Evolutionary conservation across 2,113 vertebrate genomes (phyloP).

Genomic region (Ammodramus savannarum): DNA sequence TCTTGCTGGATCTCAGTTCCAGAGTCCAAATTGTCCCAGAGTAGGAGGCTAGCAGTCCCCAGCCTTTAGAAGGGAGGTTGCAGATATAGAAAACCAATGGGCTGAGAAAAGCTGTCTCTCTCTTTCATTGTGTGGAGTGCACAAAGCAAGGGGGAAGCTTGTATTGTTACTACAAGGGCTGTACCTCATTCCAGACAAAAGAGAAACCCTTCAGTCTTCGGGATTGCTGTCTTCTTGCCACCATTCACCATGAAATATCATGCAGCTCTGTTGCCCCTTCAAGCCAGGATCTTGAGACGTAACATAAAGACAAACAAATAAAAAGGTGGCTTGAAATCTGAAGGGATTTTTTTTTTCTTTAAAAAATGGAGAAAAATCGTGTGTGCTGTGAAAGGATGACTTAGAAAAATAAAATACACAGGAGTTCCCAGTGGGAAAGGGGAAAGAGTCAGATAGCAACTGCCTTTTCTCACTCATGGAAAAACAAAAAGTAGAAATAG

Average conservation of each 20-base stretch:
- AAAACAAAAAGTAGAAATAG: slow-evolving; percentile 15
- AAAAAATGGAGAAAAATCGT: neutral
- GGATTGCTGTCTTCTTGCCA: neutral
- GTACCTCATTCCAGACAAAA: neutral
- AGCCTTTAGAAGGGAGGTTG: neutral
- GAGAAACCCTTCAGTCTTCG: neutral
- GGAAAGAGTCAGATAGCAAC: neutral
- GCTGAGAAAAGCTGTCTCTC: neutral
- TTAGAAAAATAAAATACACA: neutral
- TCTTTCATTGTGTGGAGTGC: neutral
- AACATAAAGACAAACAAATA: neutral
- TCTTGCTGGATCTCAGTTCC: neutral
- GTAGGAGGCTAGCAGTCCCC: neutral
- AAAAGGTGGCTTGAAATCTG: neutral
- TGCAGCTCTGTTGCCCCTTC: neutral
- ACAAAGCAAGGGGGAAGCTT: neutral
- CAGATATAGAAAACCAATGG: neutral
- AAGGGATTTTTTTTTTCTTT: neutral
- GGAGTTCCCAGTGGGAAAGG: neutral
- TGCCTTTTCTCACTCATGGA: neutral
- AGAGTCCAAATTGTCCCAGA: neutral
- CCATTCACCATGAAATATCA: neutral
- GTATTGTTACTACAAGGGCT: neutral
- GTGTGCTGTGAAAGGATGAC: neutral
- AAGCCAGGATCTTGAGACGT: neutral